phyloP scores from a whole-genome alignment of 2,888 invertebrate genomes.

The Dasypogon diadema region DNA sequence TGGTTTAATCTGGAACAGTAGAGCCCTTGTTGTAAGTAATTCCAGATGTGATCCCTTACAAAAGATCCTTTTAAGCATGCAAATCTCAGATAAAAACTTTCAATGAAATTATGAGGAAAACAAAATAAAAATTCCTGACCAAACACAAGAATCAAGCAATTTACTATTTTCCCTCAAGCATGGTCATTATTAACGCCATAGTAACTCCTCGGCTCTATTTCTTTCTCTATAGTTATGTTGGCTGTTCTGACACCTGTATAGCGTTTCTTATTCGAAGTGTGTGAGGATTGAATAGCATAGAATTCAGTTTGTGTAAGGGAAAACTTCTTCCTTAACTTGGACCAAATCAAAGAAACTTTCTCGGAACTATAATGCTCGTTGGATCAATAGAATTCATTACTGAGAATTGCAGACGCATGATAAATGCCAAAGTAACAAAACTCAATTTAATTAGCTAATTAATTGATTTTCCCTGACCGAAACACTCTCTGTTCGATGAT shows the following conservation, averaged over 20 bases:
- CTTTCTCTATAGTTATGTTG: not conserved
- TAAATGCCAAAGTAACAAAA: conserved; percentile 11
- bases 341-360: conserved; percentile 35
- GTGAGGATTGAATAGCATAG: not conserved
- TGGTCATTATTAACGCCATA: conserved; percentile 19
- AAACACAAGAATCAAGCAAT: conserved; percentile 18
- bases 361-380: not conserved
- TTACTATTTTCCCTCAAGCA: conserved; percentile 29
- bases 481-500: not conserved
- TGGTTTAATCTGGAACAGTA: too few species aligned
- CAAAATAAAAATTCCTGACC: conserved; percentile 26
- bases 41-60: conserved; percentile 3
- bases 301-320: not conserved
- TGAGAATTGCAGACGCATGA: not conserved
- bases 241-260: not conserved
- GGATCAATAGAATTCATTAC: conserved; percentile 23
- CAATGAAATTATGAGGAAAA: conserved; percentile 37
- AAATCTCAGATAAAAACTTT: conserved; percentile 36
- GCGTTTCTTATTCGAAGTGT: not conserved
- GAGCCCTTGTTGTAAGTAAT: conserved; percentile 19
- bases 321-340: conserved; percentile 23
- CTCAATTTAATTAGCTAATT: conserved; percentile 54
- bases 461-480: conserved; percentile 44
- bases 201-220: not conserved
- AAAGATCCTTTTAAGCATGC: conserved; percentile 25